These are phyloP conservation scores for Hypselothyrea guttata DNA, from an alignment of 2,888 invertebrate species.

Conservation along the genomic window DNA sequence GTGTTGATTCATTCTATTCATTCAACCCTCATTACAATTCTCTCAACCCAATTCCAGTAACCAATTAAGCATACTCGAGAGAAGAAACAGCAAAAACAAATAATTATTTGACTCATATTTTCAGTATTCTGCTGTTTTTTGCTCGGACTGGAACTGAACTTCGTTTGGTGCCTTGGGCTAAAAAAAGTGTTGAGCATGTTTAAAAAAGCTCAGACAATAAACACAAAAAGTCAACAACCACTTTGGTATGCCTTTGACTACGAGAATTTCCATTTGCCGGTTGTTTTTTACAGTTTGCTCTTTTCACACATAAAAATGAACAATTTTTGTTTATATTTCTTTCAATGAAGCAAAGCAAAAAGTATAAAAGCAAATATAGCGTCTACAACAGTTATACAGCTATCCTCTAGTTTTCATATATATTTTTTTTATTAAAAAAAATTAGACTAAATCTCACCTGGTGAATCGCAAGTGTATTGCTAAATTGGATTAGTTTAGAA, in stretches of 20 bases:
- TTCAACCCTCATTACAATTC: slow-evolving; percentile 57
- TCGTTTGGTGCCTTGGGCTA: slow-evolving; percentile 28
- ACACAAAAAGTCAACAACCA: slow-evolving; percentile 68
- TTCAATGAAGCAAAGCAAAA: slow-evolving; percentile 28
- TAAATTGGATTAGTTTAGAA: slow-evolving; percentile 56
- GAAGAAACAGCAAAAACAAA: slow-evolving; percentile 19
- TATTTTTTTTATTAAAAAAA: slow-evolving; percentile 25
- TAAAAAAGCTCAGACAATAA: slow-evolving; percentile 21
- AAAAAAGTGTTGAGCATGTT: slow-evolving; percentile 39
- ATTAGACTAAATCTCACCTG: slow-evolving; percentile 26
- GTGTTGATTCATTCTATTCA: slow-evolving; percentile 29
- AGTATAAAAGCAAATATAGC: slow-evolving; percentile 25
- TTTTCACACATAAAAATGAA: slow-evolving; percentile 38
- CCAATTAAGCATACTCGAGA: slow-evolving; percentile 62
- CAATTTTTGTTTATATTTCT: slow-evolving; percentile 52
- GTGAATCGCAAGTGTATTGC: slow-evolving; percentile 25
- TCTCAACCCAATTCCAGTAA: slow-evolving; percentile 58
- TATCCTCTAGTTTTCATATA: background rate
- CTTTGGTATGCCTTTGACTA: slow-evolving; percentile 61
- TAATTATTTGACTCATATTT: slow-evolving; percentile 62
- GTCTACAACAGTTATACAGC: slow-evolving; percentile 51
- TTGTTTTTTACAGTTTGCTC: slow-evolving; percentile 29
- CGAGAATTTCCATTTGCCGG: slow-evolving; percentile 35
- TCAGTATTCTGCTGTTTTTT: slow-evolving; percentile 7
- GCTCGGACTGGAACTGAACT: slow-evolving; percentile 17